phyloP scores from a whole-genome alignment of 64 coral and sea anemone genomes.

The Anthopleura sola region DNA sequence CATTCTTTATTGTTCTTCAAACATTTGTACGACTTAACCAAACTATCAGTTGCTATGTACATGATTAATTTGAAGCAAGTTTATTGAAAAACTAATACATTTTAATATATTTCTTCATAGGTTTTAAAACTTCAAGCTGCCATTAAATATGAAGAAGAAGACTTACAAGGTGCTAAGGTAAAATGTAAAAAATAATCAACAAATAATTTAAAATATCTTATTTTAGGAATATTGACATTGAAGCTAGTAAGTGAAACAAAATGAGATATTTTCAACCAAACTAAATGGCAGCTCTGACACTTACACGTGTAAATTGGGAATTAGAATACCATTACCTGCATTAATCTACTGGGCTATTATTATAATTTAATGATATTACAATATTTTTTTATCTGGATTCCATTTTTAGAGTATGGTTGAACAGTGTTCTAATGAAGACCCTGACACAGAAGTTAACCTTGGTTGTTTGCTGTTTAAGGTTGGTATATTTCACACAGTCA shows the following conservation, averaged over 20 bases:
- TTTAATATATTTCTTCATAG: slow-evolving; percentile 33
- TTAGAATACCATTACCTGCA: neutral
- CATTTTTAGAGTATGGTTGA: slow-evolving; percentile 87
- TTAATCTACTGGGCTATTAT: too few species aligned
- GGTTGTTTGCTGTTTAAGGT: slow-evolving; percentile 98
- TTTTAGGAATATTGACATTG: too few species aligned
- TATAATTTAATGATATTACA: too few species aligned
- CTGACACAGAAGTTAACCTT: slow-evolving; percentile 94
- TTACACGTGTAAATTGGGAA: neutral
- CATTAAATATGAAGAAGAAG: slow-evolving; percentile 95
- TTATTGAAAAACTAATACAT: too few species aligned
- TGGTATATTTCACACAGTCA: neutral
- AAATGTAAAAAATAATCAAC: neutral
- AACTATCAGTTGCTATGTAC: too few species aligned
- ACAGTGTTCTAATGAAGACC: slow-evolving; percentile 85
- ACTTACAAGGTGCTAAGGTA: slow-evolving; percentile 95
- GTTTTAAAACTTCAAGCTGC: slow-evolving; percentile 94
- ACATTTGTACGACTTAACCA: too few species aligned
- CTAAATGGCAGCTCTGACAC: too few species aligned
- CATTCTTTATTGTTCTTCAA: too few species aligned
- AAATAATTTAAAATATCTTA: too few species aligned
- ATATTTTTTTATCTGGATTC: neutral
- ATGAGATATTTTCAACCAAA: too few species aligned
- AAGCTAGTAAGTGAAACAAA: too few species aligned
- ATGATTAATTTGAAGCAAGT: too few species aligned